Evolutionary conservation across 1,140 invertebrate genomes (phyloP).

Genomic region (Prorops nasuta): DNA sequence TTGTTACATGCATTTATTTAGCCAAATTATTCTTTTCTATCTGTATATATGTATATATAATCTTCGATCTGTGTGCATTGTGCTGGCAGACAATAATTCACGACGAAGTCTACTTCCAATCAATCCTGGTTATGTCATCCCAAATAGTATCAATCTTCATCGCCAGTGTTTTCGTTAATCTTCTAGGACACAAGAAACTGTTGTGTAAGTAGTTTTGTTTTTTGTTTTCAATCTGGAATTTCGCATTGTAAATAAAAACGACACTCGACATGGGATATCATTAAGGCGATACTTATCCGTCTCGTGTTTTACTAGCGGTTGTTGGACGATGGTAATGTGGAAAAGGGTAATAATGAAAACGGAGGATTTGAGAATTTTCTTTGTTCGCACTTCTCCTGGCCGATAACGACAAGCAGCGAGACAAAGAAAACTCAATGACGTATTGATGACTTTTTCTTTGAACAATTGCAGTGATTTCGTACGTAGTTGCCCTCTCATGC

Average conservation of each 20-base stretch:
- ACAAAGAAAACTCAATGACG: neutral
- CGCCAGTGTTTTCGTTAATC: conserved; percentile 29
- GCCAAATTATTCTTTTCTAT: no score
- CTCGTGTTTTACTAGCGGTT: no score
- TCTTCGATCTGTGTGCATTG: no score
- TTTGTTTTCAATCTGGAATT: no score
- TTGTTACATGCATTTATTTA: no score
- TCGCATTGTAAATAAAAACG: no score
- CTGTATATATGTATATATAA: no score
- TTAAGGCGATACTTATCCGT: no score
- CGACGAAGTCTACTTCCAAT: conserved; percentile 32
- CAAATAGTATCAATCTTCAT: conserved; percentile 26
- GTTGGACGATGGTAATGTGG: no score
- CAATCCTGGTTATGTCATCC: conserved; percentile 24
- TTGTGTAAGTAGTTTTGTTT: conserved; percentile 41
- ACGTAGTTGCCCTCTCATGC: conserved; percentile 8
- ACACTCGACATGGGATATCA: no score
- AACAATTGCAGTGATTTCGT: conserved; percentile 11
- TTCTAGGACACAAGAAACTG: conserved; percentile 35
- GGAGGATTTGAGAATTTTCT: no score
- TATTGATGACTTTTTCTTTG: neutral
- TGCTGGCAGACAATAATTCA: conserved; percentile 27
- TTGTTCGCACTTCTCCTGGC: neutral
- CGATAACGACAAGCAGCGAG: neutral
- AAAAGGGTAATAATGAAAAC: no score